Conservation (phyloP, 2,113 vertebrate genomes). For the Piaya cayana region DNA sequence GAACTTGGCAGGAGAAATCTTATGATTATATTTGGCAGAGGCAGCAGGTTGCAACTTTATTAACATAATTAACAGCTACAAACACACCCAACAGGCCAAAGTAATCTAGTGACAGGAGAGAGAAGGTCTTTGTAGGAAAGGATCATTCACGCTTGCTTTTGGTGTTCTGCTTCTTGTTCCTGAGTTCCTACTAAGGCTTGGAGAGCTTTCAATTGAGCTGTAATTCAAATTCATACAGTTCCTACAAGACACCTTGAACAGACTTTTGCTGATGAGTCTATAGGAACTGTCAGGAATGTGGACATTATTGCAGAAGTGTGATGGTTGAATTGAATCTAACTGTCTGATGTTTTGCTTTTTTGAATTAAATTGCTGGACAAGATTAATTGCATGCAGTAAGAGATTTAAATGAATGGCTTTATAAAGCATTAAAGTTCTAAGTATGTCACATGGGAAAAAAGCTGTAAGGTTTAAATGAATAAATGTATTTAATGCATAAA, state of each 20-base stretch:
- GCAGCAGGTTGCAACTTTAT: conserved; percentile 66
- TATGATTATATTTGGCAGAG: conserved; percentile 67
- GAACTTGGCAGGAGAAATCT: conserved; percentile 61
- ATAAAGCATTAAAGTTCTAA: conserved; percentile 79
- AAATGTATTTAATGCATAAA: conserved; percentile 79
- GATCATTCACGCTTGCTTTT: conserved; percentile 47
- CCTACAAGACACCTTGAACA: conserved; percentile 74
- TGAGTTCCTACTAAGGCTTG: conserved; percentile 60
- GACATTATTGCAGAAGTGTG: conserved; percentile 74
- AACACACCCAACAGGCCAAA: conserved; percentile 66
- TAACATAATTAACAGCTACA: conserved; percentile 71
- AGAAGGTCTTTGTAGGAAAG: conserved; percentile 41
- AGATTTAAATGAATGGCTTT: conserved; percentile 78
- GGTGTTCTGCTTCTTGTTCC: conserved; percentile 56
- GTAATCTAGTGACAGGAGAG: conserved; percentile 45
- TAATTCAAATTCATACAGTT: conserved; percentile 71
- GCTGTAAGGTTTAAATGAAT: conserved; percentile 78
- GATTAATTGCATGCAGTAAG: conserved; percentile 80
- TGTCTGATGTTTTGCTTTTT: conserved; percentile 80
- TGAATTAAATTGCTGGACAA: conserved; percentile 82
- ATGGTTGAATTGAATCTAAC: conserved; percentile 75
- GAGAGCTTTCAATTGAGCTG: conserved; percentile 74
- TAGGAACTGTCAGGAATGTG: conserved; percentile 74
- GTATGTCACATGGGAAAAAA: conserved; percentile 71
- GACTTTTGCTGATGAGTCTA: conserved; percentile 70